Evolutionary conservation across 2,797 vertebrate species (phyloP).

Genomic region (Decapterus maruadsi): DNA sequence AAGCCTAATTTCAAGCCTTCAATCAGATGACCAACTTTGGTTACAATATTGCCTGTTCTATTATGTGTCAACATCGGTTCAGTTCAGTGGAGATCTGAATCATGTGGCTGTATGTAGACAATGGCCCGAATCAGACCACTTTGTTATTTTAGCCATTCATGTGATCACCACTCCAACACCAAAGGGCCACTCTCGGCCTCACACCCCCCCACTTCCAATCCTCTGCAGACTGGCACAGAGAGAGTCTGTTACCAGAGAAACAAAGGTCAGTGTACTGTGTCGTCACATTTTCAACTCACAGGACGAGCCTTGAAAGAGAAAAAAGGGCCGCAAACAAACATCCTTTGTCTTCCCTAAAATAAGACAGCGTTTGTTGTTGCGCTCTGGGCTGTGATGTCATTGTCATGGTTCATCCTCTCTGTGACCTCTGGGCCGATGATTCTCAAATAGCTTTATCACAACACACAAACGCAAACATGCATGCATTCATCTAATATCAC

Average conservation of each 20-base stretch:
- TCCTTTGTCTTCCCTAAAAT: constrained; percentile 76
- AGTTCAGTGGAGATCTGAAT: constrained; percentile 49
- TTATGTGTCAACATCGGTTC: constrained; percentile 29
- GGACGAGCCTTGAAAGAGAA: constrained; percentile 67
- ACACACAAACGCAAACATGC: constrained; percentile 47
- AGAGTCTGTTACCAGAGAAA: constrained; percentile 78
- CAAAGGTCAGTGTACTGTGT: constrained; percentile 80
- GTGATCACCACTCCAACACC: constrained; percentile 75
- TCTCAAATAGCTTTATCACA: constrained; percentile 56
- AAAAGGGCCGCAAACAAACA: constrained; percentile 68
- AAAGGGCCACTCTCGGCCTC: constrained; percentile 54
- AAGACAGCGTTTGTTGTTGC: constrained; percentile 74
- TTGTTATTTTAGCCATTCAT: constrained; percentile 79
- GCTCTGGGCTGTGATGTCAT: constrained; percentile 75
- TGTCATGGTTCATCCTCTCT: constrained; percentile 68
- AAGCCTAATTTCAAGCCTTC: constrained; percentile 5
- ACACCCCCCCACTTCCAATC: constrained; percentile 11
- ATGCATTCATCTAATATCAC: constrained; percentile 45
- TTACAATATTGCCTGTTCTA: constrained; percentile 36
- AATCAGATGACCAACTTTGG: constrained; percentile 52
- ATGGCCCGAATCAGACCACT: constrained; percentile 64
- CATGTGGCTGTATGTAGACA: constrained; percentile 59
- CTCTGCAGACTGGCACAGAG: constrained; percentile 69
- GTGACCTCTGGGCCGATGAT: constrained; percentile 52
- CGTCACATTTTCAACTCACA: constrained; percentile 80